Evolutionary conservation across 2,797 vertebrate species (phyloP), one percentile per base, ranked within the genome.

Genomic region (Cyclura pinguis): DNA sequence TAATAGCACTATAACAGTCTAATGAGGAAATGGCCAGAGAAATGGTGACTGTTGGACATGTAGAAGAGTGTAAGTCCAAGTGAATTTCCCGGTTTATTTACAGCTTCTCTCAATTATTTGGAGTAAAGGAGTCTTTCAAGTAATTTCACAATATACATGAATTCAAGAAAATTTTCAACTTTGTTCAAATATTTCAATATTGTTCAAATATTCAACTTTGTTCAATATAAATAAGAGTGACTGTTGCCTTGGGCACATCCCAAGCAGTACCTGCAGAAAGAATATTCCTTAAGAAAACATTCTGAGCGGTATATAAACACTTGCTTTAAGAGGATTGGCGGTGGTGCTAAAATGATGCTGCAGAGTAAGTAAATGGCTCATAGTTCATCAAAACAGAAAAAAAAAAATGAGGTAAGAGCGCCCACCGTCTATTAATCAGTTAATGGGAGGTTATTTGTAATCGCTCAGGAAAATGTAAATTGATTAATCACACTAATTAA

Each of bases 401-500:
- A 47, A 7, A 29, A 59, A 12, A 81, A 78, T 55, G 59, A 69
- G 57, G 59, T 69, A 78, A 80, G 74, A 89, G 47, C 22, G 42
- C 24, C 47, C 38, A 85, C 47, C 4, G 69, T 32, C 22, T n/a
- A 89, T 89, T 89, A 89, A 69, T 85, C 83, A 85, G 74, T 84
- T 78, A 78, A 85, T 89, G 62, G 83, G 73, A 85, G 62, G 83
- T 67, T 89, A 85, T 85, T 84, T 85, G 47, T 42, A 85, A 85
- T 89, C n/a, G 8, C 74, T 85, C 62, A 32, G 47, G 69, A 89
- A 89, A 81, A 57, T 24, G 10, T 85, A 78, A 84, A 85, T 78
- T 85, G 82, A 85, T 89, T 89, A 89, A 89, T 89, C 59, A 72
- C 82, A 78, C 59, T 80, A 84, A 89, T 89, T 89, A 89, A 81